These are phyloP conservation scores for Craseonycteris thonglongyai DNA, from an alignment of 2,113 vertebrate genomes.

Conservation along the genomic window DNA sequence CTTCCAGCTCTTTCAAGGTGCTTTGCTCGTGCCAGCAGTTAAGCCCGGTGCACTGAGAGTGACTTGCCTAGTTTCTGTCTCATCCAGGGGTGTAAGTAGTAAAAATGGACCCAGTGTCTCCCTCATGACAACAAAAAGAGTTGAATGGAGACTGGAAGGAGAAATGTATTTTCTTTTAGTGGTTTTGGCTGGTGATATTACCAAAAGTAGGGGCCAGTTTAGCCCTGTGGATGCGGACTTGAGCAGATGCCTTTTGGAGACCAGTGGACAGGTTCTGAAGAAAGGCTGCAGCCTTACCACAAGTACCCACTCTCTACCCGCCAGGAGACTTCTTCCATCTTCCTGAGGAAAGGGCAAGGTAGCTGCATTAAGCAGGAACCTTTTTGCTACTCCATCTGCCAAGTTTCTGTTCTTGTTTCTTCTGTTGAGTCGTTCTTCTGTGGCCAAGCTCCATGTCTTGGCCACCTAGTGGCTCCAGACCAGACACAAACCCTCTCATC, in stretches of 20 bases:
- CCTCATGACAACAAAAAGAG: background rate
- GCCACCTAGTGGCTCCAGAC: rapidly evolving
- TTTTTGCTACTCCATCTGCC: background rate
- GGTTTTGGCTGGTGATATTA: background rate
- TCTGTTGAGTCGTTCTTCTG: background rate
- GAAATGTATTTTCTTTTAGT: background rate
- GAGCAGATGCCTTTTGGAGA: background rate
- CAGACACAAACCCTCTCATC: background rate
- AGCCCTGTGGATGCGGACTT: background rate
- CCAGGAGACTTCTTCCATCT: background rate
- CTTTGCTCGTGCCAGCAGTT: background rate
- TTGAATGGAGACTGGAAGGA: background rate
- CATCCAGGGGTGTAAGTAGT: background rate
- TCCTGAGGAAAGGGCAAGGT: background rate
- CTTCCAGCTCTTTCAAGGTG: background rate
- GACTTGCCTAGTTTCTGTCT: background rate
- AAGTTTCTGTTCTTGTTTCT: background rate
- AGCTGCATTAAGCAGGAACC: background rate
- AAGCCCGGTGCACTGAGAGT: background rate
- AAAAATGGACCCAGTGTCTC: background rate
- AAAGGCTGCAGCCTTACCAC: background rate
- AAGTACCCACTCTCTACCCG: background rate
- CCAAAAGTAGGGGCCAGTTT: background rate
- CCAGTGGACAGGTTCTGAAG: background rate
- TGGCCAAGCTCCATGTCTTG: background rate